Evolutionary conservation across 2,113 vertebrate genomes (phyloP), one percentile per base, ranked within the genome.

Genomic region (Mohoua ochrocephala): DNA sequence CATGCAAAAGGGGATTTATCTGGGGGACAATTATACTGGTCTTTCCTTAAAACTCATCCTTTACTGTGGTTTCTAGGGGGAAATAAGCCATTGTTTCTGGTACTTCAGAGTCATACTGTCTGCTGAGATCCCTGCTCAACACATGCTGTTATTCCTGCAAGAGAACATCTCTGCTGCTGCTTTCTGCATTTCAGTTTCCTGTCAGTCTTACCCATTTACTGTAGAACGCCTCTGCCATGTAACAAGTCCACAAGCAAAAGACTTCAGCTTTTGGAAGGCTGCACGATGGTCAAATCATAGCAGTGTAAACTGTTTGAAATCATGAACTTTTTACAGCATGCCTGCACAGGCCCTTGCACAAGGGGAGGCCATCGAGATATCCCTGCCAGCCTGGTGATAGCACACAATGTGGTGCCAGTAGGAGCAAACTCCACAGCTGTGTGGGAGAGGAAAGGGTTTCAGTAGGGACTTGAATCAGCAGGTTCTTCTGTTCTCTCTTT

Each of bases 311-410:
- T 67, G 16, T 71, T 91, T 75, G 50, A 78, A 89, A 54, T 3
- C 16, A 26, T 15, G 14, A 68, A 10, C 2, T 56, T 82, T 79
- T 85, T 56, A 27, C 6, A 49, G 24, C 3, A 5, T 15, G 4
- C 44, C 57, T 76, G 53, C 30, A 52, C 20, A 54, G 33, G 11
- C 87, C 27, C 69, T 90, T 78, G 54, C 21, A 23, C 18, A 47
- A 47, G 39, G 83, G 3, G n/a, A n/a, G 7, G 17, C 4, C 37
- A 67, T 30, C 0, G 0, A 70, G n/a, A 57, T 33, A 12, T 37
- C 33, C 37, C 24, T 88, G 50, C 22, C 50, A 56, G 31, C 27
- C n/a, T 53, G 41, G 15, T 7, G 2, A 33, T 6, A 69, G 13
- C 21, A 11, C 11, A 42, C 6, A 64, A 4, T 15, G 16, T 68